Conservation (phyloP, 2,113 vertebrate species). For the Acanthisitta chloris region DNA sequence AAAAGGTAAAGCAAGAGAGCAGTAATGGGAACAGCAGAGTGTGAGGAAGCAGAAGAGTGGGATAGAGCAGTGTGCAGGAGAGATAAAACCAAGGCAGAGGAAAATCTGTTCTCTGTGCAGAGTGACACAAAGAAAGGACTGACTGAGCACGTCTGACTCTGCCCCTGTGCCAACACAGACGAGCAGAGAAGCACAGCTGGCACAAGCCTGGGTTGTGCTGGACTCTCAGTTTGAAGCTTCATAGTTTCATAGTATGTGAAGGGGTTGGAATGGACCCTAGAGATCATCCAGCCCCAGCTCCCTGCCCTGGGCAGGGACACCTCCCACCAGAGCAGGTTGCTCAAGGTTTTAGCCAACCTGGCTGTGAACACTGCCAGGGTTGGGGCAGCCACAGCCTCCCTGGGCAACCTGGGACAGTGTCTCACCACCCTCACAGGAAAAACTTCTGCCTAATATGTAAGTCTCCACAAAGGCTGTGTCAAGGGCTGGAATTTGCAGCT, state of each 20-base stretch:
- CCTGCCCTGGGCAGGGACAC: no score
- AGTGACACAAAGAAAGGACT: background rate
- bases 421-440: no score
- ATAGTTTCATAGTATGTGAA: no score
- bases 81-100: background rate
- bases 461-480: background rate
- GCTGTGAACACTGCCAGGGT: no score
- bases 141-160: background rate
- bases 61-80: background rate
- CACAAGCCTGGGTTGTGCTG: rapidly evolving
- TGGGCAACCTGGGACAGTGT: no score
- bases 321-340: no score
- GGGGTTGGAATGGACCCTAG: no score
- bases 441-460: no score
- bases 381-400: no score
- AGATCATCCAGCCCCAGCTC: no score
- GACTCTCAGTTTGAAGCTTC: background rate
- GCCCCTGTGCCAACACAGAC: background rate
- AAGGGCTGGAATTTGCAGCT: background rate
- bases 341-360: no score
- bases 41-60: background rate
- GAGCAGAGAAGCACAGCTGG: background rate
- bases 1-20: background rate
- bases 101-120: background rate
- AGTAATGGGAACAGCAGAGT: background rate